These are phyloP conservation scores for Netelia fuscicornis DNA, from an alignment of 2,888 invertebrate genomes.

Conservation along the genomic window DNA sequence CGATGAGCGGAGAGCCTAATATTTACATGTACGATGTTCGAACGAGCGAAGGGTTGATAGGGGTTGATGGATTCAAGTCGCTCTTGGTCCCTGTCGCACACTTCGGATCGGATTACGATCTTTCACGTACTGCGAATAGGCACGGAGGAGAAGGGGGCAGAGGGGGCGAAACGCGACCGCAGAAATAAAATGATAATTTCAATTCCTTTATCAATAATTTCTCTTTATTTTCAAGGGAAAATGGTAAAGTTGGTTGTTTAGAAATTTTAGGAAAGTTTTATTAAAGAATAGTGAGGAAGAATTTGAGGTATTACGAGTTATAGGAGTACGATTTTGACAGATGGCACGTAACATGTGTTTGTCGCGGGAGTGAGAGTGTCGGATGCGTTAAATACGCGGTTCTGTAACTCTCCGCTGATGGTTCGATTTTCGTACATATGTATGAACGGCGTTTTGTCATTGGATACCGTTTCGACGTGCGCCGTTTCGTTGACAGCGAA, in stretches of 20 bases:
- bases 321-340: slow-evolving; percentile 64
- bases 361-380: slow-evolving; percentile 28
- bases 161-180: slow-evolving; percentile 43
- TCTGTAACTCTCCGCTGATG: slow-evolving; percentile 50
- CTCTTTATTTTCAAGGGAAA: neutral
- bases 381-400: slow-evolving; percentile 61
- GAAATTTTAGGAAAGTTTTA: too few species aligned
- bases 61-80: slow-evolving; percentile 47
- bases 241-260: too few species aligned
- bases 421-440: slow-evolving; percentile 51
- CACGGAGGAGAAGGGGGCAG: neutral
- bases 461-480: slow-evolving; percentile 50
- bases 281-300: neutral
- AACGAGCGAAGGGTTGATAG: slow-evolving; percentile 22
- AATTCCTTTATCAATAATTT: slow-evolving; percentile 18
- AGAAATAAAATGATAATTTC: slow-evolving; percentile 49
- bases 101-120: slow-evolving; percentile 65
- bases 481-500: neutral
- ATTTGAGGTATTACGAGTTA: slow-evolving; percentile 61
- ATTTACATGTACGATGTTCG: neutral
- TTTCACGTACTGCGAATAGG: neutral
- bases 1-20: slow-evolving; percentile 60
- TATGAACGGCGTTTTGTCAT: slow-evolving; percentile 61
- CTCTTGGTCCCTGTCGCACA: slow-evolving; percentile 25
- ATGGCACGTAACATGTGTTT: slow-evolving; percentile 70